phyloP scores from a whole-genome alignment of 1,140 invertebrate species.

The Drosophila sturtevanti region DNA sequence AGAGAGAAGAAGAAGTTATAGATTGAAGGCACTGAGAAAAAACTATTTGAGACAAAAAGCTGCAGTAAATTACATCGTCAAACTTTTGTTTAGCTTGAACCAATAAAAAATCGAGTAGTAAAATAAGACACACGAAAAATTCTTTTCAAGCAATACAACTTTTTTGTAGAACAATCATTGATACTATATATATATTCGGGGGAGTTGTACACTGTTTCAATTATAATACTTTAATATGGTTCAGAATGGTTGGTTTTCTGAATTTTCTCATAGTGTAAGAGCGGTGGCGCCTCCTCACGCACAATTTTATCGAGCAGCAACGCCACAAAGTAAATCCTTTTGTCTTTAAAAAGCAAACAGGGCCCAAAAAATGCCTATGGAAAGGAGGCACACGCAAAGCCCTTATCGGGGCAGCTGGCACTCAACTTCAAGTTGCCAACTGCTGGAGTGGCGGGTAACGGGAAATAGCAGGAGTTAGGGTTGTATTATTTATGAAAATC shows the following conservation, averaged over 20 bases:
- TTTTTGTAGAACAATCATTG: no score
- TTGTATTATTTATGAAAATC: conserved; percentile 83
- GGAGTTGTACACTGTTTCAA: neutral
- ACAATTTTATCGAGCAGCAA: conserved; percentile 18
- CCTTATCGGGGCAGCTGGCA: conserved; percentile 64
- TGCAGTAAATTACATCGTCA: no score
- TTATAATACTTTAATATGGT: no score
- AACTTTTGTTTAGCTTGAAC: no score
- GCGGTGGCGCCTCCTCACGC: conserved; percentile 29
- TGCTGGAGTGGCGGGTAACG: conserved; percentile 24
- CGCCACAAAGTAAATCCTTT: conserved; percentile 72
- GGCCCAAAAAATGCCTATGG: conserved; percentile 29
- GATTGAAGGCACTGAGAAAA: conserved; percentile 21
- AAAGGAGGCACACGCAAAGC: conserved; percentile 53
- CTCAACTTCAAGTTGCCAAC: conserved; percentile 42
- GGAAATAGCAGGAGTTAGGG: neutral
- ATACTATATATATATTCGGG: no score
- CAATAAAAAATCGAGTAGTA: no score
- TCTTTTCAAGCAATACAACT: no score
- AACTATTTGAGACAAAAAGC: neutral
- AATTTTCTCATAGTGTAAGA: conserved; percentile 14
- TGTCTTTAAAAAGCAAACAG: conserved; percentile 69
- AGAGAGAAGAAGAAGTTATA: conserved; percentile 14
- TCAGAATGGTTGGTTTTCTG: neutral
- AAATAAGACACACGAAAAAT: no score